A percentile compares a stretch with the other conserved stretches of the same genome.
phyloP scores from a whole-genome alignment of 2,888 invertebrate species.

The Pheosia tremula region DNA sequence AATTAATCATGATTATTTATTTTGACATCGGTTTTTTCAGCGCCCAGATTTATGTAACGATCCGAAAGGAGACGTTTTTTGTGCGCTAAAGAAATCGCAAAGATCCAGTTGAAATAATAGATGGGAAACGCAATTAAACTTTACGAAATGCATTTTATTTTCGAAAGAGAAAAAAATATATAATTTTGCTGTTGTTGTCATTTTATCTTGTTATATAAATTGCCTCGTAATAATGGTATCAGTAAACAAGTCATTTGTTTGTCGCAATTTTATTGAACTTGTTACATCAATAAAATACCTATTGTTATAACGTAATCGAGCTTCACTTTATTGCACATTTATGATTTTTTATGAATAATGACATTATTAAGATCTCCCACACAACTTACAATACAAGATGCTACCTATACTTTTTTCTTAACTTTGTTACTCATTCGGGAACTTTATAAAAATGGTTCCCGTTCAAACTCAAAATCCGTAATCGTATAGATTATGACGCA shows the following conservation, averaged over 20 bases:
- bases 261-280: too few species aligned
- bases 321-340: background rate
- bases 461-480: too few species aligned
- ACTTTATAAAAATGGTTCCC: too few species aligned
- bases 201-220: background rate
- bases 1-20: conserved; percentile 13
- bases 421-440: too few species aligned
- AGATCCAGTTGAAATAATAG: conserved; percentile 6
- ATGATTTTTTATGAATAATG: too few species aligned
- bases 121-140: conserved; percentile 2
- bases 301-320: background rate
- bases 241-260: background rate
- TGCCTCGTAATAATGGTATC: background rate
- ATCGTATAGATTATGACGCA: too few species aligned
- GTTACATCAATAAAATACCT: too few species aligned
- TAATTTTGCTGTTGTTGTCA: too few species aligned
- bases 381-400: too few species aligned
- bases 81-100: conserved; percentile 3
- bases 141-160: background rate
- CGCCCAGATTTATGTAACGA: conserved; percentile 20
- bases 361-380: too few species aligned
- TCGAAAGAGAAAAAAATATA: background rate
- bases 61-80: conserved; percentile 4
- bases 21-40: conserved; percentile 26
- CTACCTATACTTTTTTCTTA: too few species aligned